These are phyloP conservation scores for Chlamydotis undulata DNA, from an alignment of 2,113 vertebrate species.

Conservation along the genomic window DNA sequence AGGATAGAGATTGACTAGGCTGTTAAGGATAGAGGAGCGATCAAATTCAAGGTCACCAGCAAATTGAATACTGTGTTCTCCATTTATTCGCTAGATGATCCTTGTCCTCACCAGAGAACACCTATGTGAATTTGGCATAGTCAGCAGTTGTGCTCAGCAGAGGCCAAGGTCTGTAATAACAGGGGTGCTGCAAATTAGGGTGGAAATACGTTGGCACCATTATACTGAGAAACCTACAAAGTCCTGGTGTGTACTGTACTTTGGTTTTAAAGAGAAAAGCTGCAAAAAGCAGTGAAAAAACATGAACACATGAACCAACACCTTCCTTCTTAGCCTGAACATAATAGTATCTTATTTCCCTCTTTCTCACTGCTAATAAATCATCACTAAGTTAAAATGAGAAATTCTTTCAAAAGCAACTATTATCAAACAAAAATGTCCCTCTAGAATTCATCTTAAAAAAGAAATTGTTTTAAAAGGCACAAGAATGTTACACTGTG, in stretches of 20 bases:
- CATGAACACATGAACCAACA: not conserved
- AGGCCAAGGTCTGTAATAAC: not conserved
- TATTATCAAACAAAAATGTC: not conserved
- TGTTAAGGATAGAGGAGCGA: constrained; percentile 15
- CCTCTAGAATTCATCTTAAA: not conserved
- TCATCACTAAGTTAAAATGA: not conserved
- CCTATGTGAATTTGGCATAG: not conserved
- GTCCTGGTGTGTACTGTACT: not conserved
- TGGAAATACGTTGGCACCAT: not conserved
- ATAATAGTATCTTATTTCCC: not conserved
- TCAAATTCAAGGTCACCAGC: constrained; percentile 58
- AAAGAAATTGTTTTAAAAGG: not conserved
- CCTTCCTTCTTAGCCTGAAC: not conserved
- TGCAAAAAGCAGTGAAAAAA: not conserved
- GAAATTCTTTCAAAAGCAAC: not conserved
- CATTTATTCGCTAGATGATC: constrained; percentile 26
- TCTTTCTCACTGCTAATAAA: not conserved
- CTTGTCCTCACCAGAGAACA: constrained; percentile 17
- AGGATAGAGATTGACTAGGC: constrained; percentile 14
- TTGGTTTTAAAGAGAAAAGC: not conserved
- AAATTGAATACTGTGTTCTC: constrained; percentile 16
- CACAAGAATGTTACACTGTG: not conserved
- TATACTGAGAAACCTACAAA: not conserved
- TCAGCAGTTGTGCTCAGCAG: constrained; percentile 8
- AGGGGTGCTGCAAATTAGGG: not conserved